Conservation (phyloP, 2,888 invertebrate species). For the Heliconius hortense region DNA sequence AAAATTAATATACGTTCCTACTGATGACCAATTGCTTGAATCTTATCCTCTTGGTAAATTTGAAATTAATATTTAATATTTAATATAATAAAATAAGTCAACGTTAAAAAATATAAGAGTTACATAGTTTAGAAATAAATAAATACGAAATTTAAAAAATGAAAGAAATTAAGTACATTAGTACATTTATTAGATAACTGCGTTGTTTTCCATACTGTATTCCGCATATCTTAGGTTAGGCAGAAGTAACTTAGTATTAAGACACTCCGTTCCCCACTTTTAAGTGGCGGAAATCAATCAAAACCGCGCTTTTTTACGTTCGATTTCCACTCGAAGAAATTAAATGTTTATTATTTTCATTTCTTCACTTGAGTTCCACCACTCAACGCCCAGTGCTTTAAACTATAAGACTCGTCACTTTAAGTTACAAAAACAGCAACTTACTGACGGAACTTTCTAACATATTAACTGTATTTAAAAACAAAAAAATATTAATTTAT, state of each 20-base stretch:
- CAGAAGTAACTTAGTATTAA: background rate
- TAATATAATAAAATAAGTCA: background rate
- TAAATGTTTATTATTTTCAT: no score
- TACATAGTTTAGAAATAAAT: background rate
- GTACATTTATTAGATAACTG: no score
- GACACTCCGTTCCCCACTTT: no score
- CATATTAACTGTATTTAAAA: no score
- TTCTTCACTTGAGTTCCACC: no score
- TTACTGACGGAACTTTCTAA: no score
- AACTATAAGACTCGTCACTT: background rate
- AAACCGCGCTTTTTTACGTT: no score
- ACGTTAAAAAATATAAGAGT: background rate
- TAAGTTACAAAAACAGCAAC: no score
- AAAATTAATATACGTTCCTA: constrained; percentile 55
- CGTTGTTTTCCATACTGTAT: background rate
- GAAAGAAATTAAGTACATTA: no score
- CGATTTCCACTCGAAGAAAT: no score
- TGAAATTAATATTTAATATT: background rate
- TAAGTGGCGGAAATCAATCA: no score
- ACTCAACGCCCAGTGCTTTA: background rate
- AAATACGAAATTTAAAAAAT: background rate
- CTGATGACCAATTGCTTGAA: constrained; percentile 55
- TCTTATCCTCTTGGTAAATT: constrained; percentile 61
- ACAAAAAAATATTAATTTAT: no score
- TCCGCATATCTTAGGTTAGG: background rate